phyloP scores from a whole-genome alignment of 2,797 vertebrate genomes.

The Etheostoma nigrum region DNA sequence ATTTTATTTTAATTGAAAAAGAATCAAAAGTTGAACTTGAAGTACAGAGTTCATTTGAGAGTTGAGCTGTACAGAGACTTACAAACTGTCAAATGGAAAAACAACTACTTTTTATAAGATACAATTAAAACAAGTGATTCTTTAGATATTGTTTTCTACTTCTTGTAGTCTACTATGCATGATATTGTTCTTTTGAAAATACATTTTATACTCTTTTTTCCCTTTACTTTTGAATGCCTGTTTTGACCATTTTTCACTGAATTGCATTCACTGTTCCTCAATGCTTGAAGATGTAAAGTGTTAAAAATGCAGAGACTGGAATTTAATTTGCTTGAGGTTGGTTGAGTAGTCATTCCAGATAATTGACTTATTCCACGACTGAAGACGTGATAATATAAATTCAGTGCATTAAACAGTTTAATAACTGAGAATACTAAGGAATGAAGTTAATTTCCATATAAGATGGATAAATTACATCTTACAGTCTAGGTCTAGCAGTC shows the following conservation, averaged over 20 bases:
- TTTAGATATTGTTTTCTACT: too few relatives aligned
- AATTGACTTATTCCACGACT: slow-evolving; percentile 34
- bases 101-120: too few relatives aligned
- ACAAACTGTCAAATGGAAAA: too few relatives aligned
- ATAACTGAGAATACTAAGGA: not conserved
- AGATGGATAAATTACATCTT: not conserved
- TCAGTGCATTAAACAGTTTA: slow-evolving; percentile 1
- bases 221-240: too few relatives aligned
- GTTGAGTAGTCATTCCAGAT: slow-evolving; percentile 35
- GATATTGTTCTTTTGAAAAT: too few relatives aligned
- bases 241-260: not conserved
- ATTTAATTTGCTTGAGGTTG: slow-evolving; percentile 31
- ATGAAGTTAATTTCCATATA: not conserved
- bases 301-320: slow-evolving; percentile 13
- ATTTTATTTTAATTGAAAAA: too few relatives aligned
- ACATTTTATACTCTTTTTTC: too few relatives aligned
- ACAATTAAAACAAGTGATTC: too few relatives aligned
- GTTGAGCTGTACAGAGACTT: too few relatives aligned
- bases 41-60: too few relatives aligned
- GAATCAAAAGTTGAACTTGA: too few relatives aligned
- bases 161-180: too few relatives aligned
- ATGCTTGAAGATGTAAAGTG: not conserved
- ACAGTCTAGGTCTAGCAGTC: not conserved
- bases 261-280: not conserved
- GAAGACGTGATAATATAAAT: not conserved